A percentile compares a stretch with the other conserved stretches of the same genome.
These are phyloP conservation scores for Clarias laeviceps DNA, from an alignment of 2,797 vertebrate genomes.

Conservation along the genomic window DNA sequence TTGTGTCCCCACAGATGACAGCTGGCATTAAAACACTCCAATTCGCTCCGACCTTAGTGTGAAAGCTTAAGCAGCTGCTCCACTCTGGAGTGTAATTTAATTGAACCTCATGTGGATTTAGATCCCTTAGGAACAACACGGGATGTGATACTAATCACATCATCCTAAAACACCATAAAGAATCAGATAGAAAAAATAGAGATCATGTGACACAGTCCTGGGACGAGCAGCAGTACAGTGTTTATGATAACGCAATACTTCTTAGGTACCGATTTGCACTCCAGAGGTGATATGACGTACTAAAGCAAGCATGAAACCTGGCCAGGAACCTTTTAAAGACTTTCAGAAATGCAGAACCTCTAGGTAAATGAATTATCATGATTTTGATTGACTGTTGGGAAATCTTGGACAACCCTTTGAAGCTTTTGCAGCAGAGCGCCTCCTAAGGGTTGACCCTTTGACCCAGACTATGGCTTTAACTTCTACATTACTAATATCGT, in stretches of 20 bases:
- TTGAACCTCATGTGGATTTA: neutral
- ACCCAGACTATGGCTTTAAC: neutral
- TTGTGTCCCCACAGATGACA: neutral
- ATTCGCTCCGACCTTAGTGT: neutral
- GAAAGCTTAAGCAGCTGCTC: neutral
- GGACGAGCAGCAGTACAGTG: neutral
- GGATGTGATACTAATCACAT: neutral
- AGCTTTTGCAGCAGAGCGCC: neutral
- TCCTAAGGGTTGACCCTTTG: neutral
- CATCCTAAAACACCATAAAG: neutral
- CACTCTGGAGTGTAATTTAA: neutral
- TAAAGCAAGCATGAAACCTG: neutral
- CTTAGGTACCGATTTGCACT: too few species aligned
- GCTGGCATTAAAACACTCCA: neutral
- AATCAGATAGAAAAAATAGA: neutral
- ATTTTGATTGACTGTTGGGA: neutral
- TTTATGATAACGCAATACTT: neutral
- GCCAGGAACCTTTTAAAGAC: neutral
- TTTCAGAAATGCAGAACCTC: neutral
- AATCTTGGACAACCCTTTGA: neutral
- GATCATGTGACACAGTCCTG: neutral
- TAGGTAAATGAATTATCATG: neutral
- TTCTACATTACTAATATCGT: neutral
- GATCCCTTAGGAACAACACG: neutral
- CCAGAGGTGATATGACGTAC: neutral